These are phyloP conservation scores for Paradisaea rubra DNA, from an alignment of 2,113 vertebrate species.

Conservation along the genomic window DNA sequence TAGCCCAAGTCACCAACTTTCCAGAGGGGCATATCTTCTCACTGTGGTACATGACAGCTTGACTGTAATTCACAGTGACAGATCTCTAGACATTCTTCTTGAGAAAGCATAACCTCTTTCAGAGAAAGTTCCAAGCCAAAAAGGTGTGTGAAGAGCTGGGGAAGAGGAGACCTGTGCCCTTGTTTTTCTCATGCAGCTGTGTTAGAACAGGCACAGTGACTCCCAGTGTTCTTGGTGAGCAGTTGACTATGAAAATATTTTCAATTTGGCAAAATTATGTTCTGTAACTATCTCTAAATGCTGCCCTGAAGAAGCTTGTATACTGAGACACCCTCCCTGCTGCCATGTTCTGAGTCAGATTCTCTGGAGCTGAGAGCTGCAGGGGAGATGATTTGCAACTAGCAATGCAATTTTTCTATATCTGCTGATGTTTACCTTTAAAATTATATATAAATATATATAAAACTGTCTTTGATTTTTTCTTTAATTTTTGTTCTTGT, in stretches of 20 bases:
- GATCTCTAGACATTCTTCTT: background rate
- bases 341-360: conserved; percentile 38
- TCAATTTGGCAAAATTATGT: background rate
- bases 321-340: conserved; percentile 31
- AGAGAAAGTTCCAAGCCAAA: background rate
- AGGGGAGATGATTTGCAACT: conserved; percentile 75
- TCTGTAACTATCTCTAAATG: conserved; percentile 52
- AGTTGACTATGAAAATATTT: background rate
- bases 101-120: conserved; percentile 22
- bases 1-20: background rate
- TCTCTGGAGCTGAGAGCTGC: conserved; percentile 49
- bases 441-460: conserved; percentile 52
- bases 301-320: conserved; percentile 66
- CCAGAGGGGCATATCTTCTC: background rate
- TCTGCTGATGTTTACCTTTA: conserved; percentile 73
- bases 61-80: background rate
- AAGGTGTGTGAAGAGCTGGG: conserved; percentile 14
- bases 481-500: conserved; percentile 61
- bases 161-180: conserved; percentile 33
- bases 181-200: conserved; percentile 34
- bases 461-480: conserved; percentile 52
- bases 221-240: background rate
- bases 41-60: background rate
- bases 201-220: background rate
- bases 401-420: conserved; percentile 86